Percentiles rank a stretch among this genome's conserved stretches.
These are phyloP conservation scores for Heloderma charlesbogerti DNA, from an alignment of 2,113 vertebrate genomes.

Conservation along the genomic window DNA sequence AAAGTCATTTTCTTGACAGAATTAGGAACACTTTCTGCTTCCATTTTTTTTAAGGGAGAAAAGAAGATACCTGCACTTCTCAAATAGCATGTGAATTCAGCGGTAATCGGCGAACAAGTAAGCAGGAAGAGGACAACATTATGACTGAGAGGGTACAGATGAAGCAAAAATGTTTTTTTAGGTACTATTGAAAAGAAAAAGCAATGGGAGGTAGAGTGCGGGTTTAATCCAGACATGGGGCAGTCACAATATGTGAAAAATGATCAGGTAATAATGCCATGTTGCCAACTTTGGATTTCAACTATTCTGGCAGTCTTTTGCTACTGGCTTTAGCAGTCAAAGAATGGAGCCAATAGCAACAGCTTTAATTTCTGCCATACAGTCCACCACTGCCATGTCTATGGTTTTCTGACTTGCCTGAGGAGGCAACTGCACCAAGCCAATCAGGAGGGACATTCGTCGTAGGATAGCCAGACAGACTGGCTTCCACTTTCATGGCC, in stretches of 20 bases:
- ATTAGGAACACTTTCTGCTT: constrained; percentile 68
- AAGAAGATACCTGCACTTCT: constrained; percentile 59
- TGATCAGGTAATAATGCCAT: no score
- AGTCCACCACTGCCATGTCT: not conserved
- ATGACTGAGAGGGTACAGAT: not conserved
- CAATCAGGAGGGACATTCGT: not conserved
- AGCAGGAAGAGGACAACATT: constrained; percentile 10
- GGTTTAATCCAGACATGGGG: not conserved
- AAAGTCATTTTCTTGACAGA: constrained; percentile 77
- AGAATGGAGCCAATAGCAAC: not conserved
- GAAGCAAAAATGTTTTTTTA: not conserved
- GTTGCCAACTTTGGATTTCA: not conserved
- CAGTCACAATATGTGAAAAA: not conserved
- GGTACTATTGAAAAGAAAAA: not conserved
- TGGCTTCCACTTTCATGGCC: not conserved
- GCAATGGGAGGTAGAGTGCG: not conserved
- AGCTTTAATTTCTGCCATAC: not conserved
- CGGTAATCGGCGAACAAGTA: constrained; percentile 20
- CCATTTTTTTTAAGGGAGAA: constrained; percentile 52
- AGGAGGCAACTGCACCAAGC: not conserved
- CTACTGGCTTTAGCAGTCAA: not conserved
- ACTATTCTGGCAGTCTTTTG: not conserved
- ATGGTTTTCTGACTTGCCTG: not conserved
- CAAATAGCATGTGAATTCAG: constrained; percentile 18
- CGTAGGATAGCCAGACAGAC: not conserved